phyloP scores from a whole-genome alignment of 2,888 invertebrate species.

The Heliconius charithonia region DNA sequence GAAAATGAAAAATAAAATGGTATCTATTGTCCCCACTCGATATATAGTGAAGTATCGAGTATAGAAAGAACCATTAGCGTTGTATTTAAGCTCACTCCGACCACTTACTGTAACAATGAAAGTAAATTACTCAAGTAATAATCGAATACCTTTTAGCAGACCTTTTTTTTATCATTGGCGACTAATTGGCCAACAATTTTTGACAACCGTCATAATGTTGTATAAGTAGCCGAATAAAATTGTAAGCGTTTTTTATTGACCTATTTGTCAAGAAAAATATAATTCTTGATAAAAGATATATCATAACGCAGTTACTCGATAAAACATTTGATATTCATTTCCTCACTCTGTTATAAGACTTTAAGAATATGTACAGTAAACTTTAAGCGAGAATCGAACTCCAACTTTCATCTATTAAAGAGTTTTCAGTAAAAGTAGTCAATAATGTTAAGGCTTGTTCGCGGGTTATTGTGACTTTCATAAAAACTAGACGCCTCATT shows the following conservation, averaged over 20 bases:
- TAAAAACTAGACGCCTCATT: conserved; percentile 23
- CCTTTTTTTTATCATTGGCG: conserved; percentile 16
- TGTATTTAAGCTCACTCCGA: conserved; percentile 16
- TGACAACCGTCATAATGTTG: not conserved
- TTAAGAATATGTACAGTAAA: not conserved
- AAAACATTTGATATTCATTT: too few relatives aligned
- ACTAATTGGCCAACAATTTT: conserved; percentile 12
- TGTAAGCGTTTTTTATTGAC: not conserved
- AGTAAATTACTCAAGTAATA: conserved; percentile 23
- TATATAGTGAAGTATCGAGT: conserved; percentile 6
- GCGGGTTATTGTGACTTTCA: conserved; percentile 15
- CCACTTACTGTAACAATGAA: conserved; percentile 26
- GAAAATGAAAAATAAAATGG: not conserved
- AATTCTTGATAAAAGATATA: not conserved
- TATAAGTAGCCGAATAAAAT: not conserved
- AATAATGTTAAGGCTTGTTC: conserved; percentile 3
- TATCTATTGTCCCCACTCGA: not conserved
- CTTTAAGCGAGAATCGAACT: not conserved
- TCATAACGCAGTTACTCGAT: too few relatives aligned
- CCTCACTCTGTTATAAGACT: too few relatives aligned
- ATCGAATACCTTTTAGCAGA: conserved; percentile 24
- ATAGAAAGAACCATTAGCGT: conserved; percentile 13
- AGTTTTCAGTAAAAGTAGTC: not conserved
- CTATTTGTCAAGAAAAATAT: not conserved
- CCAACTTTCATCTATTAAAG: not conserved